phyloP scores from a whole-genome alignment of 2,888 invertebrate genomes.

The Silvanus unidentatus region DNA sequence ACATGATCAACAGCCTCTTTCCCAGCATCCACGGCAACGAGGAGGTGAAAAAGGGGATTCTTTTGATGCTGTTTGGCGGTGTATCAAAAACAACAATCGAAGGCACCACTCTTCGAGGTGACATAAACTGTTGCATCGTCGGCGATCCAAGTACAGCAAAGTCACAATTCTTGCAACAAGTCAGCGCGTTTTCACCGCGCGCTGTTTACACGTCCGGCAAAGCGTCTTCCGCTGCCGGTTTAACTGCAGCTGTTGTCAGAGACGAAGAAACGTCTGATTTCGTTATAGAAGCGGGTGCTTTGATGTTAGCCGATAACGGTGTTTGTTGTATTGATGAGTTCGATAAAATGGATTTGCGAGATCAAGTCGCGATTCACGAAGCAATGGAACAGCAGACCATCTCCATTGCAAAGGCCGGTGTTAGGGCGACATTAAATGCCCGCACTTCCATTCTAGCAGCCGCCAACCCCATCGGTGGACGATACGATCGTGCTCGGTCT shows the following conservation, averaged over 20 bases:
- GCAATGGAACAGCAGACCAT: constrained; percentile 99
- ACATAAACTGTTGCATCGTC: constrained; percentile 95
- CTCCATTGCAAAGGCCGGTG: constrained; percentile 92
- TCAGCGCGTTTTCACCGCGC: constrained; percentile 88
- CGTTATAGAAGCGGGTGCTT: constrained; percentile 98
- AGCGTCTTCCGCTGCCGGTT: constrained; percentile 94
- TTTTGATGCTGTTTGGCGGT: constrained; percentile 95
- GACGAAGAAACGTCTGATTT: constrained; percentile 98
- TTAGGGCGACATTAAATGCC: constrained; percentile 95
- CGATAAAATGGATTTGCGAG: constrained; percentile 97
- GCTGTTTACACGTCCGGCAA: constrained; percentile 97
- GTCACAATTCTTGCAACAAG: constrained; percentile 93
- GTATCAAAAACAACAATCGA: constrained; percentile 92
- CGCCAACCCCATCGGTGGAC: constrained; percentile 89
- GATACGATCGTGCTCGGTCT: constrained; percentile 91
- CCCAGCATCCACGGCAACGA: constrained; percentile 96
- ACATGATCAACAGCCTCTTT: constrained; percentile 86
- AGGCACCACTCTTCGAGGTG: constrained; percentile 86
- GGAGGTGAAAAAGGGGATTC: constrained; percentile 83
- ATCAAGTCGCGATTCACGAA: constrained; percentile 98
- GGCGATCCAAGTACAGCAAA: constrained; percentile 99
- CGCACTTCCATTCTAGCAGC: constrained; percentile 96
- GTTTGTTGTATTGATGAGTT: constrained; percentile 99
- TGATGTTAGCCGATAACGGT: constrained; percentile 98
- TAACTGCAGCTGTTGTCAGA: constrained; percentile 96